Evolutionary conservation across 2,888 invertebrate genomes (phyloP).

Genomic region (Zootermopsis nevadensis): DNA sequence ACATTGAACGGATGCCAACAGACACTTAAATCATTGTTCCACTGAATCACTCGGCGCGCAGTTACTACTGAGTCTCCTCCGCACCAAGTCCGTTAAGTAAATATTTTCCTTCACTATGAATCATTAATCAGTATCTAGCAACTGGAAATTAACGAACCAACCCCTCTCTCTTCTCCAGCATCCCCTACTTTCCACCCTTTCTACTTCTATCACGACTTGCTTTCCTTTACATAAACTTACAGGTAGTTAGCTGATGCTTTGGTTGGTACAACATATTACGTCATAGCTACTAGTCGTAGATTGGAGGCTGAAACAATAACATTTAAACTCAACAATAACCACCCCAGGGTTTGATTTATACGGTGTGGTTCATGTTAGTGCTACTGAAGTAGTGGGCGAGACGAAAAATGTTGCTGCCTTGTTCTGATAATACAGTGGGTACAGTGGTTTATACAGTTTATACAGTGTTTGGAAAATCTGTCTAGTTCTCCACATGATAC

Average conservation of each 20-base stretch:
- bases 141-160: constrained; percentile 43
- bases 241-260: constrained; percentile 37
- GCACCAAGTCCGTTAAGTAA: constrained; percentile 41
- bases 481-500: too few relatives aligned
- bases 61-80: constrained; percentile 27
- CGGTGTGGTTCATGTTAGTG: neutral
- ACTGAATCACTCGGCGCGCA: constrained; percentile 14
- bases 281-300: constrained; percentile 30
- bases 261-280: constrained; percentile 28
- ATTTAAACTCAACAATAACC: constrained; percentile 42
- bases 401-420: constrained; percentile 4
- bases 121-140: constrained; percentile 44
- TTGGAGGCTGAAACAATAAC: constrained; percentile 42
- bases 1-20: too few relatives aligned
- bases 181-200: neutral
- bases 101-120: constrained; percentile 43
- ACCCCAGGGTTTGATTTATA: constrained; percentile 35
- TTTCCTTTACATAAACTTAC: constrained; percentile 43
- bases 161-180: neutral
- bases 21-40: constrained; percentile 12
- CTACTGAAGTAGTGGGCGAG: neutral
- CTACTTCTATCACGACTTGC: constrained; percentile 27
- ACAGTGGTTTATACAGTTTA: neutral
- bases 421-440: neutral
- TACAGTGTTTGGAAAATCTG: too few relatives aligned